These are phyloP conservation scores for Aptenodytes patagonicus DNA, from an alignment of 2,113 vertebrate genomes.

Conservation along the genomic window DNA sequence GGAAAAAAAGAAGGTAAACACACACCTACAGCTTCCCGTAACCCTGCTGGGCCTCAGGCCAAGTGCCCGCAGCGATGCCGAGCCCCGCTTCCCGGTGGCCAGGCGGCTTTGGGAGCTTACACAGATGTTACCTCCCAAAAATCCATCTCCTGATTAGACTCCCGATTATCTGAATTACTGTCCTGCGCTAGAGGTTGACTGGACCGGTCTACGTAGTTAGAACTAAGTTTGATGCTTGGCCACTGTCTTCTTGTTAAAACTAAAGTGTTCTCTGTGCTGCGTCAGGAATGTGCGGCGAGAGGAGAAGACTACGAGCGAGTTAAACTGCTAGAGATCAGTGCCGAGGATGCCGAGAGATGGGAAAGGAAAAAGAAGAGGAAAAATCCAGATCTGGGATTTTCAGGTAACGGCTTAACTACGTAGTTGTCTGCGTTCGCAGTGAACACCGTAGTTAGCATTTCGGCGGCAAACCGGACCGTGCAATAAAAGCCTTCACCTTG, in stretches of 20 bases:
- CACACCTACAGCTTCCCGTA: accelerated
- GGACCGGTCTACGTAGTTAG: neutral
- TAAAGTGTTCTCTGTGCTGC: accelerated
- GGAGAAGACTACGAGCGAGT: conserved; percentile 91
- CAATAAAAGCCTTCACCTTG: neutral
- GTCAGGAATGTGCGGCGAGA: conserved; percentile 84
- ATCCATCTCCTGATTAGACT: accelerated
- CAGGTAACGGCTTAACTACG: conserved; percentile 68
- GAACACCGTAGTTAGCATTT: accelerated
- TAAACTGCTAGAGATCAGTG: conserved; percentile 91
- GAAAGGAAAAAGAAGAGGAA: conserved; percentile 93
- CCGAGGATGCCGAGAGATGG: conserved; percentile 92
- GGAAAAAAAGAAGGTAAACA: conserved; percentile 86
- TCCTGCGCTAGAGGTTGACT: neutral
- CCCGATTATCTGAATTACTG: accelerated
- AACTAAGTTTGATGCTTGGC: accelerated
- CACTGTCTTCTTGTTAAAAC: accelerated
- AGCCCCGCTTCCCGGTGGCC: accelerated
- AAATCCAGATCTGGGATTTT: conserved; percentile 93
- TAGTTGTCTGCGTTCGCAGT: accelerated
- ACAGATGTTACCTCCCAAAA: accelerated
- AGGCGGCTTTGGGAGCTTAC: accelerated
- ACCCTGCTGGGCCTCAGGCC: neutral
- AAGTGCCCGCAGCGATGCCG: accelerated
- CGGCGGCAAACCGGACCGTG: accelerated